These are phyloP conservation scores for Apaloderma vittatum DNA, from an alignment of 2,113 vertebrate genomes.

Conservation along the genomic window DNA sequence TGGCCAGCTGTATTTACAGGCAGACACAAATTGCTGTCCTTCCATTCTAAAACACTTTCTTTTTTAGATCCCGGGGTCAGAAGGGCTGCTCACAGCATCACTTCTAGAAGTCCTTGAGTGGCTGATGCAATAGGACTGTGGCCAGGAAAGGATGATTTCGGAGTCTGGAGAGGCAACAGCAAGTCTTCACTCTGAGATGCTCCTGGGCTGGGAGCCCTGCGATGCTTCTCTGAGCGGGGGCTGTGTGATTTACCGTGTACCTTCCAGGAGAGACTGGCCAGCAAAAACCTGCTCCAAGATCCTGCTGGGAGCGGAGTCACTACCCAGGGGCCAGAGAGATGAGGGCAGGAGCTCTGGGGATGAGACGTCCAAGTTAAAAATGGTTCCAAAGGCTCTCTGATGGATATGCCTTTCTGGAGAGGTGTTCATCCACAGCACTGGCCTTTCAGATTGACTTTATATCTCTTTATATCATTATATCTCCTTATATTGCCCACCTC, in stretches of 20 bases:
- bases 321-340: background rate
- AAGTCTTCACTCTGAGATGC: background rate
- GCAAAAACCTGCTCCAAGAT: background rate
- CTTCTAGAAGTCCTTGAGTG: background rate
- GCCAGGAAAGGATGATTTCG: background rate
- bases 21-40: background rate
- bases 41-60: background rate
- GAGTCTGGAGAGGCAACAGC: background rate
- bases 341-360: background rate
- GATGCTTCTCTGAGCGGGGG: background rate
- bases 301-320: background rate
- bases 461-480: background rate
- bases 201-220: background rate
- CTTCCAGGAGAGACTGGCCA: background rate
- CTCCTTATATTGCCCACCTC: background rate
- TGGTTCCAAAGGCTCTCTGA: background rate
- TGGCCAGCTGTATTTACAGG: background rate
- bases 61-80: background rate
- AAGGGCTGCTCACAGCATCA: background rate
- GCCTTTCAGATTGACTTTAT: background rate
- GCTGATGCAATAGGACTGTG: background rate
- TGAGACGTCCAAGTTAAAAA: background rate
- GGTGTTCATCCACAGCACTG: accelerated
- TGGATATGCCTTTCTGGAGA: background rate
- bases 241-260: background rate